A percentile compares a stretch with the other conserved stretches of the same genome.
Conservation (phyloP, 2,888 invertebrate species). For the Aleiodes testaceus region DNA sequence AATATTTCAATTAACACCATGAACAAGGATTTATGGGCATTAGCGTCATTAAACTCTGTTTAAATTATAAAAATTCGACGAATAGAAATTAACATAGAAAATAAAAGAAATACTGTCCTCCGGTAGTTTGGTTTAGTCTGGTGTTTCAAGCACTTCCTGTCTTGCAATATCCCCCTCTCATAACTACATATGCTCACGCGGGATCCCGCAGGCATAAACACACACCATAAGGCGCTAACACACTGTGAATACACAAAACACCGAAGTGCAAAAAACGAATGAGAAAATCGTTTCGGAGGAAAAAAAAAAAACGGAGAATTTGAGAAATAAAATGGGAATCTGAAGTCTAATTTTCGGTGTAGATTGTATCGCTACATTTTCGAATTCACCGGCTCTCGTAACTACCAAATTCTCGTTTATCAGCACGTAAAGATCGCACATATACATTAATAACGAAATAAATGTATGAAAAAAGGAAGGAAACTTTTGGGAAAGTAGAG, state of each 20-base stretch:
- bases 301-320: conserved; percentile 15
- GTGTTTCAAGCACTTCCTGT: conserved; percentile 54
- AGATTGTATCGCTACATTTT: conserved; percentile 31
- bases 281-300: background rate
- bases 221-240: conserved; percentile 39
- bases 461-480: background rate
- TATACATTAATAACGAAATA: conserved; percentile 13
- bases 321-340: conserved; percentile 1
- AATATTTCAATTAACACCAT: conserved; percentile 17
- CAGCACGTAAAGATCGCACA: conserved; percentile 19
- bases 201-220: conserved; percentile 41
- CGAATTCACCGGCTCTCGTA: conserved; percentile 35
- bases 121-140: conserved; percentile 53
- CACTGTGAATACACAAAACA: conserved; percentile 25
- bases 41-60: background rate
- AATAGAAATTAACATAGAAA: conserved; percentile 29
- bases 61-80: conserved; percentile 21
- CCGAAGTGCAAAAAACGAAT: background rate
- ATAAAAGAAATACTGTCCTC: background rate
- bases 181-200: conserved; percentile 42
- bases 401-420: conserved; percentile 15
- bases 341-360: conserved; percentile 1
- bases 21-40: background rate
- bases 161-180: conserved; percentile 36
- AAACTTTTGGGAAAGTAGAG: conserved; percentile 17